Base-by-base conservation (phyloP, 2,888 invertebrate species). In the Malacosoma neustria region DNA sequence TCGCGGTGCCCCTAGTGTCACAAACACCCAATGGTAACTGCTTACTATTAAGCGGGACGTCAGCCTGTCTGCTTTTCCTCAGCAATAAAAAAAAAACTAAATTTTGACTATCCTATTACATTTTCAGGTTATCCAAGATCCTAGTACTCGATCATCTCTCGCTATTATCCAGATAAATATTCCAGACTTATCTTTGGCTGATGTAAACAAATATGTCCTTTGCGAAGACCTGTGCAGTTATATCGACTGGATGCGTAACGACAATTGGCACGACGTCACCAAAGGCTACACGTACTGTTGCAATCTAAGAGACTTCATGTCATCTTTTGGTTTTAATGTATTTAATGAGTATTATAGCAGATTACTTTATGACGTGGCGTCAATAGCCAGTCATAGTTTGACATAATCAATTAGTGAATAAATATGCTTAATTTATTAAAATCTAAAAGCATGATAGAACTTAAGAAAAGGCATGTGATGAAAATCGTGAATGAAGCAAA, bases 151-250 rank as follows among this genome's bases (percentile, higher is more conserved):
- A 3, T 38, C 57, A 4, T 66, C 72, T 0, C 33, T 79, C 0
- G 77, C 66, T 1, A 64, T 79, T 9, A 46, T 79, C 4, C 72
- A 76, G 42, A 41, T 77, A 1, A 77, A 77, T 38, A 46, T 67
- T 14, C 74, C 75, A 0, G 61, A 68, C 11, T 36, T 75, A 29
- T 43, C 39, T 1, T 4, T 31, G 4, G 2, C 32, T 0, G 54
- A 68, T 0, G 58, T 47, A 0, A 2, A 6, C 0, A 9, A 31
- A 0, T 44, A 65, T n/a, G 43, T 61, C 3, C 48, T 51, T 0
- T 79, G 79, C 40, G 35, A 5, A 1, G 70, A 79, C 30, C 54
- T 73, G 2, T 77, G 75, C 39, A 11, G 45, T 2, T 6, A 43
- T 1, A 50, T 61, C 1, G 38, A 42, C 0, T 76, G 77, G 75